phyloP scores from a whole-genome alignment of 2,113 vertebrate species.

The Chinchilla lanigera region DNA sequence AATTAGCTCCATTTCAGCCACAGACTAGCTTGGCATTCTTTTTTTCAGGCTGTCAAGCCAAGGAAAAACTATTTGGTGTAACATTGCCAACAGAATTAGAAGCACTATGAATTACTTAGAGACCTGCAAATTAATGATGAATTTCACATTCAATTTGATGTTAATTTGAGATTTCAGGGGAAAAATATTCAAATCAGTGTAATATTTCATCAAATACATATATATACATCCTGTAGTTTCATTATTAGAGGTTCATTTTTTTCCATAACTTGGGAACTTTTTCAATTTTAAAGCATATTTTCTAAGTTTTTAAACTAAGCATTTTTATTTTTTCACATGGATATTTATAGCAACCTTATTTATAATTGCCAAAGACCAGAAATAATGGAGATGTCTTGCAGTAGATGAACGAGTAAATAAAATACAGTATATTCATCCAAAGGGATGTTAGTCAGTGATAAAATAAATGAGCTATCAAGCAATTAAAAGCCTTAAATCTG shows the following conservation, averaged over 20 bases:
- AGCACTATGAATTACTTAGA: constrained; percentile 14
- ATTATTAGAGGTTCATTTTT: neutral
- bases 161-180: constrained; percentile 39
- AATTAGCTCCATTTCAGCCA: neutral
- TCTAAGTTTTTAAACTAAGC: constrained; percentile 17
- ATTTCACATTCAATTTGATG: constrained; percentile 26
- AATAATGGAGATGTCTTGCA: neutral
- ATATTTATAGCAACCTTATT: neutral
- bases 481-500: neutral
- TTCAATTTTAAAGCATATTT: constrained; percentile 42
- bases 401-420: neutral
- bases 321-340: neutral
- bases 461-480: neutral
- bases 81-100: neutral
- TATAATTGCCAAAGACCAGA: neutral
- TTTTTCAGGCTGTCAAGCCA: neutral
- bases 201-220: neutral
- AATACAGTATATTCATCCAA: neutral
- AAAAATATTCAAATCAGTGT: neutral
- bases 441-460: neutral
- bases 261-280: neutral
- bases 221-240: neutral
- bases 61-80: neutral
- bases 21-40: neutral
- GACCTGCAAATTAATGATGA: neutral